These are phyloP conservation scores for Scaptomyza polygonia DNA, from an alignment of 2,888 invertebrate species.

Conservation along the genomic window DNA sequence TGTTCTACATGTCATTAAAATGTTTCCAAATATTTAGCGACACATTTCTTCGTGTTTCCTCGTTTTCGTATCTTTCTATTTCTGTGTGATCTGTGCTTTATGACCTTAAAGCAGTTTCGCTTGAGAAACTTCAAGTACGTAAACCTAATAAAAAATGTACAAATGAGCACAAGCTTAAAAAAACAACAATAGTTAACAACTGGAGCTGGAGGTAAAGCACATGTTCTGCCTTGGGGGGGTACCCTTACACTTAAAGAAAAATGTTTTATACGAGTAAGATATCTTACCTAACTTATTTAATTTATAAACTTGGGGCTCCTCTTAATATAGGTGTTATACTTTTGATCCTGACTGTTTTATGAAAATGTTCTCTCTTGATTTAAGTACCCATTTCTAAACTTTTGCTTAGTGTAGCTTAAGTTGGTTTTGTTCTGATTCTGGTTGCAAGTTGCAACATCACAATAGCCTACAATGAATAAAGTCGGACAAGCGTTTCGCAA, in stretches of 20 bases:
- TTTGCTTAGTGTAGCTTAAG: conserved; percentile 11
- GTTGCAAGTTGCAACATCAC: conserved; percentile 48
- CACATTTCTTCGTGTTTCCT: conserved; percentile 6
- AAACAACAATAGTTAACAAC: conserved; percentile 22
- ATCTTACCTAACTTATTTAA: not conserved
- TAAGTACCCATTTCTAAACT: not conserved
- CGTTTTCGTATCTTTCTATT: no score
- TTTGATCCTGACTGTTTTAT: not conserved
- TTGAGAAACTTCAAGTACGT: conserved; percentile 63
- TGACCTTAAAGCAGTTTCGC: conserved; percentile 74
- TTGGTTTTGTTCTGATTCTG: conserved; percentile 25
- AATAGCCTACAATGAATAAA: conserved; percentile 30
- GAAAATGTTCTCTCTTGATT: no score
- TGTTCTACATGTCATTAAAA: conserved; percentile 55
- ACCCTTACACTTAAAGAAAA: conserved; percentile 11
- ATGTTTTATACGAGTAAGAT: not conserved
- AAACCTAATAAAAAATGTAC: conserved; percentile 49
- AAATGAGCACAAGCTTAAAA: conserved; percentile 40
- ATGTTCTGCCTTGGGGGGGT: conserved; percentile 5
- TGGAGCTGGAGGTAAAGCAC: conserved; percentile 12
- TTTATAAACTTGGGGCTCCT: not conserved
- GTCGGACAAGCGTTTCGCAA: conserved; percentile 54
- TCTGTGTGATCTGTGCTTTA: conserved; percentile 53
- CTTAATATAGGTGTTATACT: no score
- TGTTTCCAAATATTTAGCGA: conserved; percentile 52